Conservation (phyloP, 2,888 invertebrate species). For the Geophilus truncorum region DNA sequence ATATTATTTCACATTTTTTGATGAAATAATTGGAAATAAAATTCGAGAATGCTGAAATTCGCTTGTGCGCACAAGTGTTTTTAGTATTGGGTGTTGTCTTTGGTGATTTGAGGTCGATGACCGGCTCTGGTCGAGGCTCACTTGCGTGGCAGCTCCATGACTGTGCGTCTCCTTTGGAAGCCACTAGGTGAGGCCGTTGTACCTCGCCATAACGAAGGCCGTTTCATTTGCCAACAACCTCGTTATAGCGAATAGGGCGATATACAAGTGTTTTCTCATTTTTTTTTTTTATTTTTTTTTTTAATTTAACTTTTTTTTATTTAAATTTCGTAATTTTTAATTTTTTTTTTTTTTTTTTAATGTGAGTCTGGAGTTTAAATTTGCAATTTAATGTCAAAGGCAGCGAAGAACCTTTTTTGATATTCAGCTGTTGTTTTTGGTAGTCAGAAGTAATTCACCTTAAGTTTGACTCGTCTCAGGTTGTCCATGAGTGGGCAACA, state of each 20-base stretch:
- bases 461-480: neutral
- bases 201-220: conserved; percentile 9
- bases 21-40: neutral
- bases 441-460: neutral
- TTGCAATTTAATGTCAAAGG: neutral
- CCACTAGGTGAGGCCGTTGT: conserved; percentile 27
- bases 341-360: neutral
- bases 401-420: neutral
- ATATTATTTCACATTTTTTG: neutral
- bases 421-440: neutral
- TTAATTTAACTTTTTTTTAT: neutral
- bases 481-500: neutral
- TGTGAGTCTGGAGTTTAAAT: neutral
- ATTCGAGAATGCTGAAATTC: neutral
- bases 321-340: neutral
- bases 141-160: conserved; percentile 24
- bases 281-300: neutral
- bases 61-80: neutral
- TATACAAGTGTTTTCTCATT: neutral
- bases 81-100: neutral
- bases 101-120: conserved; percentile 16
- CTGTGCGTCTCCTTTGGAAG: conserved; percentile 27
- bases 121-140: conserved; percentile 24
- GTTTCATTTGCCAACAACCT: neutral
- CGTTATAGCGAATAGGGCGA: neutral